Percentiles rank a stretch among this genome's conserved stretches.
Evolutionary conservation across 2,888 invertebrate species (phyloP).

Genomic region (Chymomyza amoena): DNA sequence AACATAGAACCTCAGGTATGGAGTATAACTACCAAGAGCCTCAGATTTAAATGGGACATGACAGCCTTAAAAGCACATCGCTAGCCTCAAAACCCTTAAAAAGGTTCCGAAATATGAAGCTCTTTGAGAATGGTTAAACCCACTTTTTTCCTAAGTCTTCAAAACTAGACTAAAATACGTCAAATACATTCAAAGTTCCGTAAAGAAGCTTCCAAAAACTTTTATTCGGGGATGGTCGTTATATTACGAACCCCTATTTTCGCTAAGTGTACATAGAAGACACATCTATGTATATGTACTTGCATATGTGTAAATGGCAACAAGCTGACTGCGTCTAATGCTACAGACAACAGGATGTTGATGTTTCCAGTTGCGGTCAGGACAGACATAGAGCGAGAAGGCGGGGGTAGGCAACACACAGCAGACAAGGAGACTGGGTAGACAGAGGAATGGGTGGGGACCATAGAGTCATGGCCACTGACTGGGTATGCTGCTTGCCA

Average conservation of each 20-base stretch:
- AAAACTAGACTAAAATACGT: too few relatives aligned
- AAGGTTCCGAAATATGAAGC: too few relatives aligned
- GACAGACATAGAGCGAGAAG: slow-evolving; percentile 22
- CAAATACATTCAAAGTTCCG: too few relatives aligned
- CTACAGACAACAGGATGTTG: slow-evolving; percentile 50
- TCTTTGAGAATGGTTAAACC: too few relatives aligned
- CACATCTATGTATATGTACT: not conserved
- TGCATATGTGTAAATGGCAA: not conserved
- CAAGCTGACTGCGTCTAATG: slow-evolving; percentile 46
- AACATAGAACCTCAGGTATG: too few relatives aligned
- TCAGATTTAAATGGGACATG: too few relatives aligned
- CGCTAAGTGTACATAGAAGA: not conserved
- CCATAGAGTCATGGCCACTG: not conserved
- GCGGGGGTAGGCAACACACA: not conserved
- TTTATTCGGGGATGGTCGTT: too few relatives aligned
- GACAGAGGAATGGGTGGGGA: too few relatives aligned
- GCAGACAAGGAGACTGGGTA: not conserved
- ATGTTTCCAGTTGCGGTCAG: slow-evolving; percentile 59
- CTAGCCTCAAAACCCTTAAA: too few relatives aligned
- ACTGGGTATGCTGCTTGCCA: slow-evolving; percentile 40
- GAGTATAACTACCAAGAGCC: too few relatives aligned
- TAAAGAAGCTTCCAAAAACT: not conserved
- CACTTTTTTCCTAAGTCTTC: too few relatives aligned
- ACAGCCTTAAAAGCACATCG: too few relatives aligned
- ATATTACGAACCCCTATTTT: not conserved